Conservation (phyloP, 1,140 invertebrate genomes). For the Drosophila oshimai region DNA sequence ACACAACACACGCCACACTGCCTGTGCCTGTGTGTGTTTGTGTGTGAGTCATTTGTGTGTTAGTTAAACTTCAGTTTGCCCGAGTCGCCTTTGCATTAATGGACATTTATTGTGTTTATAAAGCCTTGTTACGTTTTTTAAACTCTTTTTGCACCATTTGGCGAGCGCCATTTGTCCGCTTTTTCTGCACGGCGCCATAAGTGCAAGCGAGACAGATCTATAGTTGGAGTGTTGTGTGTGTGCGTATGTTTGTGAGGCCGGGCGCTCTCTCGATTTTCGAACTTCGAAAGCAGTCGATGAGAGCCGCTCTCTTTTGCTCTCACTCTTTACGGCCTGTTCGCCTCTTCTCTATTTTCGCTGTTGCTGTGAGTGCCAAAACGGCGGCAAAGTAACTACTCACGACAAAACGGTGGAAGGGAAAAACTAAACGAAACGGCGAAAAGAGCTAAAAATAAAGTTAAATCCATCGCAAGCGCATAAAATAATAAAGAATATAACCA, state of each 20-base stretch:
- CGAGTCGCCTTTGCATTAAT: constrained; percentile 37
- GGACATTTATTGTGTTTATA: constrained; percentile 23
- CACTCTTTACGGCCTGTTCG: constrained; percentile 29
- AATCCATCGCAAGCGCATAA: constrained; percentile 40
- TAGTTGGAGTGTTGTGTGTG: background rate
- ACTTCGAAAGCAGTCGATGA: constrained; percentile 67
- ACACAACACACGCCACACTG: constrained; percentile 36
- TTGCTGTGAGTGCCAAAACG: constrained; percentile 73
- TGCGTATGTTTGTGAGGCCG: constrained; percentile 6
- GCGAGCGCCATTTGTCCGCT: constrained; percentile 27
- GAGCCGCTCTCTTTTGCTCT: constrained; percentile 15
- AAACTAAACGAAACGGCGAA: constrained; percentile 47
- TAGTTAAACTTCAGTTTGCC: background rate
- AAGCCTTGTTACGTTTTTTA: background rate
- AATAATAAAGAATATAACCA: constrained; percentile 37
- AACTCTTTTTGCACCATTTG: background rate
- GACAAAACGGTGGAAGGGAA: constrained; percentile 25
- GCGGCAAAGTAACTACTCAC: constrained; percentile 74
- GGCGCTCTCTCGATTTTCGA: constrained; percentile 47
- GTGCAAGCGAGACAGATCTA: constrained; percentile 52
- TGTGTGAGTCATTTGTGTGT: background rate
- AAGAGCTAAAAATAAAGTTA: constrained; percentile 21
- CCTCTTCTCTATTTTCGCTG: constrained; percentile 54
- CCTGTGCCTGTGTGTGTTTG: background rate
- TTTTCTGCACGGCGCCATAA: constrained; percentile 2